Evolutionary conservation across 2,888 invertebrate genomes (phyloP), one percentile per base, ranked within the genome.

Genomic region (Drosophila neonasuta): DNA sequence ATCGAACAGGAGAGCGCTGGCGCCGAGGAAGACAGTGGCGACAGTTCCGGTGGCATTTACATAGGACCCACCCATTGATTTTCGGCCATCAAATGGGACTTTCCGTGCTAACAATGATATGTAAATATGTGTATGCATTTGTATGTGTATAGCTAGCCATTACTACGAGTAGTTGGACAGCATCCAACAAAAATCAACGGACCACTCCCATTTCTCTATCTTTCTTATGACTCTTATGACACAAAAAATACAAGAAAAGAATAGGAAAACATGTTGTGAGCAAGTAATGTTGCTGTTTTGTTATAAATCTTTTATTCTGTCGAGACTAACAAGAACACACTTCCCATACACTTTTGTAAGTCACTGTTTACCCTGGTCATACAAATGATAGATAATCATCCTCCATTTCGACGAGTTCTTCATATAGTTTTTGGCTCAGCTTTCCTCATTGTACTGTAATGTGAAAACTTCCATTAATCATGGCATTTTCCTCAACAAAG

Each of bases 41-140:
- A 83, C 45, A 83, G 74, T 42, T 51, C 71, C 50, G 71, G 71
- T 29, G 81, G 81, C 34, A 74, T 86, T 55, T 86, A 86, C 52
- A 57, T 80, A 1, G 75, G 81, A 2, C 73, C 75, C 57, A 52
- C 65, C 41, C 88, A 82, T 68, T 88, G 82, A 87, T 87, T 80
- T 68, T 54, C 54, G 68, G 64, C 73, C 50, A 80, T 84, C 49
- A 55, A 71, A 68, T 82, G 82, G 84, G 60, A 71, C 20, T 84
- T 84, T 73, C 82, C 86, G 58, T 71, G 58, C 61, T 80, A 74
- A 34, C 42, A 13, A 13, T 24, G 32, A 36, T 29, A 52, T 56
- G n/a, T 41, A 49, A 32, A 44, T 34, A 44, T 20, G 6, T 39
- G 29, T 42, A 36, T 36, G 13, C 29, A 0, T 59, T 9, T 32